phyloP scores from a whole-genome alignment of 2,113 vertebrate species.

The Mola mola region DNA sequence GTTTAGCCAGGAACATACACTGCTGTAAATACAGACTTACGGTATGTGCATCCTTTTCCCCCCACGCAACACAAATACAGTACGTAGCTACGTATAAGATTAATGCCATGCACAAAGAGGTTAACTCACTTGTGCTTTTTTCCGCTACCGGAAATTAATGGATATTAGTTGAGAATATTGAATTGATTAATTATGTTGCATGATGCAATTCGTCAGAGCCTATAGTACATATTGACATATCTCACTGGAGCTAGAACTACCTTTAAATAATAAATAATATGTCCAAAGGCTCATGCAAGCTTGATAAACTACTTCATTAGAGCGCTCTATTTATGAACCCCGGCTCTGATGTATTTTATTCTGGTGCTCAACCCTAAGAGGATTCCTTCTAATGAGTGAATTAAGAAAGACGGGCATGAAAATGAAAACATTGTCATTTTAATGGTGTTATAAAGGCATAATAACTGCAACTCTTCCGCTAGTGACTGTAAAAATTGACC shows the following conservation, averaged over 20 bases:
- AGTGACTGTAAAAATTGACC: neutral
- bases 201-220: conserved; percentile 72
- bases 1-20: neutral
- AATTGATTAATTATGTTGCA: conserved; percentile 70
- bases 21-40: conserved; percentile 10
- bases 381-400: conserved; percentile 59
- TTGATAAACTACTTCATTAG: conserved; percentile 70
- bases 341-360: conserved; percentile 48
- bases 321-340: conserved; percentile 65
- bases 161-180: conserved; percentile 49
- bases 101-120: conserved; percentile 41
- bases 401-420: conserved; percentile 25
- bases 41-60: conserved; percentile 23
- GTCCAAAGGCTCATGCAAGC: conserved; percentile 43
- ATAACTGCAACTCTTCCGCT: conserved; percentile 16
- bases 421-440: conserved; percentile 38
- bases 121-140: conserved; percentile 42
- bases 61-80: conserved; percentile 11
- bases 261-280: conserved; percentile 70
- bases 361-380: conserved; percentile 34
- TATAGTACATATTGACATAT: conserved; percentile 62
- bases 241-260: conserved; percentile 56
- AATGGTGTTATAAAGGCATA: conserved; percentile 39
- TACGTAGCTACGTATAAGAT: conserved; percentile 36
- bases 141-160: conserved; percentile 54